Evolutionary conservation across 2,797 vertebrate species (phyloP).

Genomic region (Ambastaia sidthimunki): DNA sequence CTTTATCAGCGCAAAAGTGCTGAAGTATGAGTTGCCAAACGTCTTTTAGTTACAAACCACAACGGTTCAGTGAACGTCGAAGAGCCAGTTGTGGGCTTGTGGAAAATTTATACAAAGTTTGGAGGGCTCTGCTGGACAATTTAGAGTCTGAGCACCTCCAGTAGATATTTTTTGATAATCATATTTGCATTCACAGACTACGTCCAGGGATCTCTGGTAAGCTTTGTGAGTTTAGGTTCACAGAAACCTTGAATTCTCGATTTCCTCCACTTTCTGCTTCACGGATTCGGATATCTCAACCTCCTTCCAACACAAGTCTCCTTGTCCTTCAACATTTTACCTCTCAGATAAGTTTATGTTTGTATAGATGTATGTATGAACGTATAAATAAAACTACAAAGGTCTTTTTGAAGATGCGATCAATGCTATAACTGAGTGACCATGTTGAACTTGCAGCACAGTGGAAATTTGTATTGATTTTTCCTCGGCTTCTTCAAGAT

Average conservation of each 20-base stretch:
- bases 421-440: slow-evolving; percentile 73
- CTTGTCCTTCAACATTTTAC: slow-evolving; percentile 35
- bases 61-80: slow-evolving; percentile 20
- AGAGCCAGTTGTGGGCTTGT: slow-evolving; percentile 18
- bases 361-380: not conserved
- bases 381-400: slow-evolving; percentile 61
- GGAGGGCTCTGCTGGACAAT: slow-evolving; percentile 9
- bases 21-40: slow-evolving; percentile 19
- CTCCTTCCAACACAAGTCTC: not conserved
- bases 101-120: slow-evolving; percentile 47
- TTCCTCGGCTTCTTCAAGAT: slow-evolving; percentile 64
- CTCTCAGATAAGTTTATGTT: not conserved
- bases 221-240: slow-evolving; percentile 15
- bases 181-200: slow-evolving; percentile 18
- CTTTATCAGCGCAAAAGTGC: slow-evolving; percentile 43
- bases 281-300: not conserved
- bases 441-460: slow-evolving; percentile 67
- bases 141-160: not conserved
- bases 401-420: slow-evolving; percentile 75
- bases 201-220: not conserved
- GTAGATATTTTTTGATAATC: slow-evolving; percentile 14
- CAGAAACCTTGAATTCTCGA: slow-evolving; percentile 9
- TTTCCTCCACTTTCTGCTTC: not conserved
- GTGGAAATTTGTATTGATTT: slow-evolving; percentile 72
- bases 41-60: slow-evolving; percentile 35